Base-by-base conservation (phyloP, 2,888 invertebrate genomes). In the Sarcophaga subvicina region DNA sequence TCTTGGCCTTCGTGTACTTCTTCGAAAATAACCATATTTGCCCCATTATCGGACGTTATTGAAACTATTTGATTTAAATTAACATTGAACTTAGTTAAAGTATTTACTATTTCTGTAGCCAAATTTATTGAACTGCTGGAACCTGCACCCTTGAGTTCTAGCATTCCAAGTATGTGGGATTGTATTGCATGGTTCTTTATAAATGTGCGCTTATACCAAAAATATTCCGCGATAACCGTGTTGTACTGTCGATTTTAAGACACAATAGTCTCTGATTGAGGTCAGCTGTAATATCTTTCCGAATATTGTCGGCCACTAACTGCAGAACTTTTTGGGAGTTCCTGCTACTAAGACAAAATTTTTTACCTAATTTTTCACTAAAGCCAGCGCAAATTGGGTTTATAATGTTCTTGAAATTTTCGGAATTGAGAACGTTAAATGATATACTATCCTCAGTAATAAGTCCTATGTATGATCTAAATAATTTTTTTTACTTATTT, bases 391-490 rank as follows among this genome's bases (percentile, higher is more conserved):
- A 86, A 63, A 88, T 86, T 14, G 88, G 22, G 62, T 73, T 59
- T 12, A 76, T 69, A 22, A 82, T 67, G 12, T 67, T 80, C 66
- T 83, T 66, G 77, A 89, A 73, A 70, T 83, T 87, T 47, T 17
- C 25, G 3, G 87, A 88, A 72, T 88, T 87, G 45, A 88, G 83
- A 6, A 79, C 75, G 54, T 88, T 88, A 49, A 88, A 87, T 11
- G 88, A 76, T 45, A 80, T 78, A 25, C 85, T 69, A 17, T 88
- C 85, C 62, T 88, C 89, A 6, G 80, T 88, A 20, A 89, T 80
- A 59, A 88, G 66, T 63, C 89, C 88, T 62, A 87, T 75, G 73
- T 86, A 88, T 11, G 83, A 75, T 66, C 83, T 59, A 3, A 86
- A n/a, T 25, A 87, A n/a, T 4, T 76, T 64, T 82, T 87, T 63